Evolutionary conservation across 2,797 vertebrate species (phyloP).

Genomic region (Microcaecilia unicolor): DNA sequence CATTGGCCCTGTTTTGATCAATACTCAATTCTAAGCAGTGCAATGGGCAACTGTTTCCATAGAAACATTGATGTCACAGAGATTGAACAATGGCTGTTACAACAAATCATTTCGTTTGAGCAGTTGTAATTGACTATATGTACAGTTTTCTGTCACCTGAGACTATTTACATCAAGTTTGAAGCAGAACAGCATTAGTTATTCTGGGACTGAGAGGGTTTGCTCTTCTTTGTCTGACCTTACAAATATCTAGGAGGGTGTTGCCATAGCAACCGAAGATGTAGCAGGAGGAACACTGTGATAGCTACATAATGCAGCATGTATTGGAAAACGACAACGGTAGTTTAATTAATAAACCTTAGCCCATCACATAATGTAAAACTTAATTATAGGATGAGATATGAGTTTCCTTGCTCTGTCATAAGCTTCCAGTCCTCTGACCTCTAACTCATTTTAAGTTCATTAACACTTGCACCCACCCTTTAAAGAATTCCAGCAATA

Average conservation of each 20-base stretch:
- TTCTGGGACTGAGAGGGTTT: conserved; percentile 69
- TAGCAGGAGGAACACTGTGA: conserved; percentile 49
- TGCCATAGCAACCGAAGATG: conserved; percentile 72
- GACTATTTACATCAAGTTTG: conserved; percentile 86
- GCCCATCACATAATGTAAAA: conserved; percentile 7
- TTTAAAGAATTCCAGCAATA: background rate
- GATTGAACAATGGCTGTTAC: conserved; percentile 83
- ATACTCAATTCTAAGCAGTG: conserved; percentile 96
- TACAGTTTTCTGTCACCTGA: conserved; percentile 84
- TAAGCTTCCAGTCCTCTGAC: no score
- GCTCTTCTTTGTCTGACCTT: conserved; percentile 74
- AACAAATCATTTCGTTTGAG: conserved; percentile 97
- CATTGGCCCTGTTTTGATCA: conserved; percentile 83
- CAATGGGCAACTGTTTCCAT: conserved; percentile 84
- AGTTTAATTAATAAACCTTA: conserved; percentile 52
- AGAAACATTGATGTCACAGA: conserved; percentile 94
- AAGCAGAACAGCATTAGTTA: conserved; percentile 84
- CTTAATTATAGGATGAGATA: no score
- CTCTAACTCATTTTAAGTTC: no score
- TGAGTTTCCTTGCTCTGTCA: no score
- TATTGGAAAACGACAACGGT: conserved; percentile 28
- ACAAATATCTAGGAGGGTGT: conserved; percentile 75
- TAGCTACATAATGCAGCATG: conserved; percentile 38
- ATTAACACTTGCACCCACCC: no score
- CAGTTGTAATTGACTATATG: conserved; percentile 92